Evolutionary conservation across 2,888 invertebrate genomes (phyloP), one percentile per base, ranked within the genome.

Genomic region (Poecilobothrus nobilitatus): DNA sequence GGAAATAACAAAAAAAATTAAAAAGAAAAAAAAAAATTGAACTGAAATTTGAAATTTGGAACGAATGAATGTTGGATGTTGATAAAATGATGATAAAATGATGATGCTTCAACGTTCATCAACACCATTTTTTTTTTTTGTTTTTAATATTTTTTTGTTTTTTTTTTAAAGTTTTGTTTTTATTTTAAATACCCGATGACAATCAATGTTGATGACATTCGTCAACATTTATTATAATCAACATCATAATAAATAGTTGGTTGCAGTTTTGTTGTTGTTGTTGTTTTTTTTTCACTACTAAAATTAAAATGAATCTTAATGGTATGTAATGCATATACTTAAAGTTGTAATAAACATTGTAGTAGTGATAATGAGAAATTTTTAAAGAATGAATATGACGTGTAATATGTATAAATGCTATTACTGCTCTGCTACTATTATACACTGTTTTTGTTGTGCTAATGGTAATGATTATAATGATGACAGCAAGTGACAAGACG

Each of bases 61-160:
- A 18, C 7, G 53, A 53, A 53, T 27, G 27, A 27, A 27, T 27
- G 53, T 2, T 53, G 27, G 18, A 53, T 15, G 53, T 2, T 37
- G 15, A 53, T 15, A 18, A 53, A 18, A 53, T 53, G 53, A n/a
- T 53, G 15, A 53, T 53, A 18, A 53, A 53, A 53, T 2, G 18
- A 53, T 53, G 53, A 53, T 53, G 53, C 53, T 53, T 53, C 18
- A 53, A 53, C 53, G 53, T 53, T 53, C 53, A 53, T 53, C 53
- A 53, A 53, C 53, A 53, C 53, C 18, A 53, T 9, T 12, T n/a
- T 53, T 53, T 41, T 41, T 27, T 41, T 41, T n/a, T n/a, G n/a
- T n/a, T n/a, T n/a, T n/a, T n/a, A n/a, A n/a, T n/a, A n/a, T n/a
- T n/a, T n/a, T n/a, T n/a, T n/a, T n/a, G n/a, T n/a, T 53, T 2